Evolutionary conservation across 2,113 vertebrate genomes (phyloP).

Genomic region (Callionymus lyra): DNA sequence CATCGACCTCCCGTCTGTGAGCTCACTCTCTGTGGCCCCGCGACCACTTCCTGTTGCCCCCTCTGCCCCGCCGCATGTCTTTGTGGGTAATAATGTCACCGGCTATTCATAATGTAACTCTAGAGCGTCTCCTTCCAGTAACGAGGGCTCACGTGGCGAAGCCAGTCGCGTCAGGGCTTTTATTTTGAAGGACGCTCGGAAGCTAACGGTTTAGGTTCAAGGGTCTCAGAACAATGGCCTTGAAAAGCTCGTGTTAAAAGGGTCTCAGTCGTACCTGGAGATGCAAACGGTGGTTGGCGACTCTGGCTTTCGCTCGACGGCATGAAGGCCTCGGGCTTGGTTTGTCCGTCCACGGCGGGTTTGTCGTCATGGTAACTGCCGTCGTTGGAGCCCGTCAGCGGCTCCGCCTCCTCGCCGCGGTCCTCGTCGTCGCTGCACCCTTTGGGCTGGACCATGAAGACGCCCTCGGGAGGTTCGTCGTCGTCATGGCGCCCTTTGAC

Average conservation of each 20-base stretch:
- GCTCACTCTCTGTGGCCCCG: conserved; percentile 49
- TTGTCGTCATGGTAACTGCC: conserved; percentile 71
- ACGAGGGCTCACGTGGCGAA: conserved; percentile 46
- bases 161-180: conserved; percentile 32
- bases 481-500: conserved; percentile 57
- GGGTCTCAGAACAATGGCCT: no score
- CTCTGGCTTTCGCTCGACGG: conserved; percentile 50
- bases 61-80: conserved; percentile 37
- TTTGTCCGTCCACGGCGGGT: conserved; percentile 67
- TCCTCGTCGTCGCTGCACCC: conserved; percentile 96
- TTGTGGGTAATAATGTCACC: conserved; percentile 49
- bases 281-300: conserved; percentile 58
- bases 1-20: conserved; percentile 30
- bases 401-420: conserved; percentile 67
- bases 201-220: conserved; percentile 15
- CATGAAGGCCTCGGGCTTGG: conserved; percentile 71
- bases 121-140: conserved; percentile 51
- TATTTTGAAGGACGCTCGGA: conserved; percentile 33
- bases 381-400: conserved; percentile 63
- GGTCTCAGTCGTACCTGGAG: conserved; percentile 66
- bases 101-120: conserved; percentile 60
- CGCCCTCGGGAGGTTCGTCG: conserved; percentile 83
- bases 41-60: conserved; percentile 47
- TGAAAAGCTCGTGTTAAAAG: no score
- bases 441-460: conserved; percentile 97